Base-by-base conservation (phyloP, 2,888 invertebrate genomes). In the Meliscaeva auricollis region DNA sequence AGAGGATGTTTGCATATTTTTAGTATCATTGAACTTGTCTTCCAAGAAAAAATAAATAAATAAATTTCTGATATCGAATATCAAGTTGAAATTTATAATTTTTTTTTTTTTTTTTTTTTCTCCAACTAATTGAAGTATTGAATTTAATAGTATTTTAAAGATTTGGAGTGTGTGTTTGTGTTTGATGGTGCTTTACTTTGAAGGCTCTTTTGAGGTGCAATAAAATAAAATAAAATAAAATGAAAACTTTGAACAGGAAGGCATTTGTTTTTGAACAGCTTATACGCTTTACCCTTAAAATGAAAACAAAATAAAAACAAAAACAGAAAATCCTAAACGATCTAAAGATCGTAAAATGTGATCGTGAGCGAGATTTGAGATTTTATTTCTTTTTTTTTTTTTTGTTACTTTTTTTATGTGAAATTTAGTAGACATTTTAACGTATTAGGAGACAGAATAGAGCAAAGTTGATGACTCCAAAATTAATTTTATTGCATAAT, bases 401-500 rank as follows among this genome's bases (percentile, higher is more conserved):
- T n/a, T n/a, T n/a, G n/a, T n/a, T n/a, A n/a, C n/a, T 5, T 17
- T 64, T 69, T 81, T 74, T 50, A 64, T 64, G 48, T 54, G 52
- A 26, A 54, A 82, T 83, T 78, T 83, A 78, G 68, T 74, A 41
- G 83, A 56, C 35, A 46, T 41, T 17, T 26, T 62, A 46, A 54
- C 46, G 35, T 35, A 20, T 58, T 20, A n/a, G 1, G 35, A 17
- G 66, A 66, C 48, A 46, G 46, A 13, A 66, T 1, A 56, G 54
- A 44, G 56, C 62, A 78, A 50, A 83, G 78, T 78, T 83, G 74
- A 83, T 74, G 83, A 62, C 64, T 69, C 54, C 8, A 20, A 69
- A 46, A 64, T 46, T 52, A 58, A 69, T 81, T 85, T 85, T 81
- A 85, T 81, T 50, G 81, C 69, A 54, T 56, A 76, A 38, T 85